These are phyloP conservation scores for Rhodophaea formosa DNA, from an alignment of 2,888 invertebrate species.

Conservation along the genomic window DNA sequence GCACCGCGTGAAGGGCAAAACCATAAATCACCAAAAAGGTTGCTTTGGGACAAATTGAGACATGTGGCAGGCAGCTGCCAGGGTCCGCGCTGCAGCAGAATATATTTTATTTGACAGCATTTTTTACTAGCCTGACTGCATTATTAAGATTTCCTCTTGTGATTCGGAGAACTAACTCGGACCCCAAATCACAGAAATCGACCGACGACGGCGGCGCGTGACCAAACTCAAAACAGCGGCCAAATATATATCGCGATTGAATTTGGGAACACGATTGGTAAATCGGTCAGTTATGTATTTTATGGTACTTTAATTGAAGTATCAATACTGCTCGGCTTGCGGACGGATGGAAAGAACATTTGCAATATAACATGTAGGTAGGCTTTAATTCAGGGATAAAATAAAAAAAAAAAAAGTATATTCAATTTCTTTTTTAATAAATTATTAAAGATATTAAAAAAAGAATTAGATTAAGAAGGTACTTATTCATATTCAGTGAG, in stretches of 20 bases:
- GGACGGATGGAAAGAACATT: conserved; percentile 36
- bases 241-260: conserved; percentile 53
- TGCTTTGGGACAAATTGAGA: conserved; percentile 62
- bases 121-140: conserved; percentile 26
- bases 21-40: conserved; percentile 69
- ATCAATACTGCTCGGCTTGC: not conserved
- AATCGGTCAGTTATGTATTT: not conserved
- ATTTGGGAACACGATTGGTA: conserved; percentile 45
- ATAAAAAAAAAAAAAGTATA: no score
- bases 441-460: no score
- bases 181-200: conserved; percentile 24
- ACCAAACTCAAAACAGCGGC: conserved; percentile 65
- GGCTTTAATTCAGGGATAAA: no score
- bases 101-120: conserved; percentile 33
- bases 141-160: conserved; percentile 23
- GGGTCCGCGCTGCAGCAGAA: conserved; percentile 37
- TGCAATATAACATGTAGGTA: no score
- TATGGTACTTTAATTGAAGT: not conserved
- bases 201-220: conserved; percentile 51
- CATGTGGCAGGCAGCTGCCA: conserved; percentile 73
- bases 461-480: no score
- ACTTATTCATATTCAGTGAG: no score
- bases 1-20: conserved; percentile 30
- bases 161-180: conserved; percentile 26
- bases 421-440: no score